Base-by-base conservation (phyloP, 2,797 vertebrate species). In the Sylvia borin region DNA sequence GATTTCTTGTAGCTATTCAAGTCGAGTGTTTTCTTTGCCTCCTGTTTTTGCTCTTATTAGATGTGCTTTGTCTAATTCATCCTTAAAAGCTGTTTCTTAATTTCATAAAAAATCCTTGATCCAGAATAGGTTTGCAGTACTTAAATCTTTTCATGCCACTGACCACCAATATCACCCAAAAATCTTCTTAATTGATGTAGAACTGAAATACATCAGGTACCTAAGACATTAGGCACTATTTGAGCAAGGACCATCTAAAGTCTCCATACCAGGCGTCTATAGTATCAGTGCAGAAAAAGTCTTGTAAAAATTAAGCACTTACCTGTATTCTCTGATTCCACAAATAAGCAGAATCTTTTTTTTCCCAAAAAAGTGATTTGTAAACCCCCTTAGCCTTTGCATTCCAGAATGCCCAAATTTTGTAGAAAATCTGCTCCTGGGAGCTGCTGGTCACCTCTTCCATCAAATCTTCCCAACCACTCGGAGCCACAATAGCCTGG, bases 231-330 rank as follows among this genome's bases (percentile, higher is more conserved):
- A 53, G 1, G 0, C 16, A 15, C 16, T 67, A 26, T 25, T 31
- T 45, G 9, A 90, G 53, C 42, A 58, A 42, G 45, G 45, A 90
- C 19, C 6, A 31, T 11, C 18, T 51, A 80, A 36, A 29, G 71
- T 20, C 29, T 76, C 53, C 29, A 64, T 1, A 2, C 8, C 29
- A 65, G 7, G 5, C 73, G 32, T 76, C 66, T 48, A 4, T 6
- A 73, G 18, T 3, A 88, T 3, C 47, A 66, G 21, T 24, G 32
- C 32, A 92, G 48, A 60, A 79, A 64, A 80, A 73, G 16, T 32
- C 32, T 67, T 71, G 74, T 29, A 70, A 94, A 92, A 92, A 92
- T 75, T 42, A 43, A 91, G 83, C 60, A 76, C 94, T 94, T 90
- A 94, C 94, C 91, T 68, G 27, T 8, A 7, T 61, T 65, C 57